phyloP scores from a whole-genome alignment of 2,888 invertebrate genomes.

The Trachelus troglodyta region DNA sequence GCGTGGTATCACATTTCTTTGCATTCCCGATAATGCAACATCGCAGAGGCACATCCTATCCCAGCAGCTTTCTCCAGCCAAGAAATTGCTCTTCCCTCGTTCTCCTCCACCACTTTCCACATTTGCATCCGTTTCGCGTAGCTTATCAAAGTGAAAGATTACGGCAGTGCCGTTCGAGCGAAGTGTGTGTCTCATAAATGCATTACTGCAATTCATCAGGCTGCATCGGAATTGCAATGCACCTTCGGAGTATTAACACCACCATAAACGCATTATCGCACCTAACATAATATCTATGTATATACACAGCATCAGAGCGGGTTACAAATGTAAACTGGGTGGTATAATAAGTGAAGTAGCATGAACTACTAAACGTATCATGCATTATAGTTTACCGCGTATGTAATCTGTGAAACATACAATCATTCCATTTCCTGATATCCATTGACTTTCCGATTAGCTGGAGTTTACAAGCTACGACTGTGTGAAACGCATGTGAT shows the following conservation, averaged over 20 bases:
- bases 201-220: neutral
- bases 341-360: neutral
- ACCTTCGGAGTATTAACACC: constrained; percentile 29
- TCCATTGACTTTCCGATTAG: constrained; percentile 3
- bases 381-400: neutral
- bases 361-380: neutral
- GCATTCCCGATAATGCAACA: neutral
- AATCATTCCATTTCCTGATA: neutral
- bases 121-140: neutral
- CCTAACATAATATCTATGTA: too few species aligned
- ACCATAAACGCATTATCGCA: constrained; percentile 43
- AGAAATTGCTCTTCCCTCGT: neutral
- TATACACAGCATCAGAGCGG: neutral
- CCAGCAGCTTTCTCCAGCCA: neutral
- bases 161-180: neutral
- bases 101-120: neutral
- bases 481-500: neutral
- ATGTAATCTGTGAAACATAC: neutral
- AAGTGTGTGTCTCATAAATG: neutral
- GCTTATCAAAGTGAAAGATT: neutral
- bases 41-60: neutral
- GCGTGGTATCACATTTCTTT: neutral
- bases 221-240: neutral
- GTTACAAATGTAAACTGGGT: neutral
- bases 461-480: neutral